Evolutionary conservation across 2,113 vertebrate species (phyloP).

Genomic region (Phalacrocorax brasilianus): DNA sequence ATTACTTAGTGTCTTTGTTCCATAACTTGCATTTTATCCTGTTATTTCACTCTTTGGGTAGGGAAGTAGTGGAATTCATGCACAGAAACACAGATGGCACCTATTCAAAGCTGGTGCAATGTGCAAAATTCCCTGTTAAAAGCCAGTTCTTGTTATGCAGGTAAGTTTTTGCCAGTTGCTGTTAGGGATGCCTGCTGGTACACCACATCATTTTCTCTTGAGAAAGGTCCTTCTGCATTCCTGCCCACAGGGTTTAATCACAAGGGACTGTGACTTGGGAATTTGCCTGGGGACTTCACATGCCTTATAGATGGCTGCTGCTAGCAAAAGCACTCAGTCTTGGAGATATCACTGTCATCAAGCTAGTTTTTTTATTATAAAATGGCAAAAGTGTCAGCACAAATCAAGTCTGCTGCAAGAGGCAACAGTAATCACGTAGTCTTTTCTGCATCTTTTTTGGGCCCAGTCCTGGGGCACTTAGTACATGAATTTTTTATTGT

Average conservation of each 20-base stretch:
- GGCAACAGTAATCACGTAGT: neutral
- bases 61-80: neutral
- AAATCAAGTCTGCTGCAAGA: neutral
- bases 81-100: neutral
- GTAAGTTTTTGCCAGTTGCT: neutral
- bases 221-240: neutral
- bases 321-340: neutral
- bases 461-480: neutral
- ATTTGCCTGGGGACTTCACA: neutral
- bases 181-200: neutral
- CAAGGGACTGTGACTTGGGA: neutral
- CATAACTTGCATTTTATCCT: neutral
- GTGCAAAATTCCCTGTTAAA: neutral
- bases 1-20: neutral
- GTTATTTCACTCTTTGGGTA: neutral
- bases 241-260: neutral
- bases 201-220: neutral
- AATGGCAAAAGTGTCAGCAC: neutral
- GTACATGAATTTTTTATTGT: neutral
- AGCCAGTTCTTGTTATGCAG: neutral
- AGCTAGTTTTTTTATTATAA: neutral
- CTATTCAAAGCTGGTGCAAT: neutral
- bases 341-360: neutral
- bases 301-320: neutral
- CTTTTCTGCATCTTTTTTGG: neutral